Evolutionary conservation across 2,113 vertebrate species (phyloP).

Genomic region (Grallaria varia): DNA sequence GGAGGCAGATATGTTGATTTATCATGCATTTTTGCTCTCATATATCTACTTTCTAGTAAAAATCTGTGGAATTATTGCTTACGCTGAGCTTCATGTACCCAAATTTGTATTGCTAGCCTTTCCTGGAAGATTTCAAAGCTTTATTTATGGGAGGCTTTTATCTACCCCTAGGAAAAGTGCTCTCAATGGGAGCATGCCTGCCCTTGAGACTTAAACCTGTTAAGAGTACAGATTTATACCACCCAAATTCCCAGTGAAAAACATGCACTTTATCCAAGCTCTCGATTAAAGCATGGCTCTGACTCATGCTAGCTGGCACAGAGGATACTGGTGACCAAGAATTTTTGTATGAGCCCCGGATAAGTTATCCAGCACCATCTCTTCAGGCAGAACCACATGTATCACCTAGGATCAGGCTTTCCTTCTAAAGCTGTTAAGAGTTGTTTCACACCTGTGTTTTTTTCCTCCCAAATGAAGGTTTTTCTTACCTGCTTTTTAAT

Average conservation of each 20-base stretch:
- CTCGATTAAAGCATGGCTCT: background rate
- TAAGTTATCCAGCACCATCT: background rate
- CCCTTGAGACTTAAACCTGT: background rate
- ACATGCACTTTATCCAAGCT: constrained; percentile 12
- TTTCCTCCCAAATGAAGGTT: background rate
- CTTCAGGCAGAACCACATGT: background rate
- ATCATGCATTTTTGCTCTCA: constrained; percentile 24
- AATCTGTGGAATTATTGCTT: constrained; percentile 64
- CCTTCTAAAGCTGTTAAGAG: background rate
- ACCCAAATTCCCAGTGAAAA: constrained; percentile 17
- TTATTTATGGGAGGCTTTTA: constrained; percentile 48
- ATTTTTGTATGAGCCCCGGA: background rate
- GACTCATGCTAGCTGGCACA: background rate
- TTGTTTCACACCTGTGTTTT: background rate
- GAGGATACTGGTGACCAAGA: background rate
- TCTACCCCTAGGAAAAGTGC: background rate
- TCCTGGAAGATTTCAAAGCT: constrained; percentile 49
- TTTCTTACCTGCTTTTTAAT: background rate
- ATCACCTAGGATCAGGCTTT: background rate
- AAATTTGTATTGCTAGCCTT: constrained; percentile 62
- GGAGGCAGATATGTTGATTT: constrained; percentile 69
- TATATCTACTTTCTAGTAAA: constrained; percentile 70
- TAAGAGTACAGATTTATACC: constrained; percentile 31
- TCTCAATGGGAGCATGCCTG: background rate
- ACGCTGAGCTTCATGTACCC: constrained; percentile 27